Evolutionary conservation across 2,113 vertebrate genomes (phyloP), one percentile per base, ranked within the genome.

Genomic region (Alethe castanea): DNA sequence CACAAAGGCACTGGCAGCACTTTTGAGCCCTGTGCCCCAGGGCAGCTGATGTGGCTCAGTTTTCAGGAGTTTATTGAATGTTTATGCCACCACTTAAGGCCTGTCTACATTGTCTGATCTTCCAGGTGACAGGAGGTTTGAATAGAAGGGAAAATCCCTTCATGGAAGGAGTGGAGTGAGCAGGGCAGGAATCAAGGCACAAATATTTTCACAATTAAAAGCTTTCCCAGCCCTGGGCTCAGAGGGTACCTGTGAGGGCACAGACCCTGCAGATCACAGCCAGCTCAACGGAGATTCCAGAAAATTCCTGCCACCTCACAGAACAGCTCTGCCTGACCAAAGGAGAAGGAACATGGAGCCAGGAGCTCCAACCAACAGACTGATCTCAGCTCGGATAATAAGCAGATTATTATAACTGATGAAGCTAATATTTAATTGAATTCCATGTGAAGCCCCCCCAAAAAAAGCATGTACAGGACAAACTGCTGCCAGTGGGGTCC

Each of bases 261-360:
- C 45, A 70, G 45, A 38, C 25, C 53, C 18, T 40, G 40, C 40
- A 40, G 40, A 40, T 14, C 40, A 40, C 40, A 40, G 40, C 38
- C 38, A 40, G 38, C 11, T 17, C 28, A 38, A 40, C 3, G 3
- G 0, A 0, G 6, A 35, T 28, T 19, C 74, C 38, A 52, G 28
- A 19, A 81, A 44, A 67, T 4, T 9, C 0, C 5, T 29, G 23
- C 12, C 19, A 3, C 10, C 18, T 9, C 38, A 26, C 76, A 42
- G 31, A 65, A 19, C 5, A 0, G n/a, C 47, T 42, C 50, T 13
- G 24, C 4, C 44, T 0, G 0, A 29, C 5, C 6, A 9, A 18
- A 45, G 42, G 53, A 64, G 24, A 45, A 60, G 57, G 56, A 54
- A 19, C 47, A 12, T 0, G 8, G 33, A 61, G 18, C 28, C 10